phyloP scores from a whole-genome alignment of 2,797 vertebrate species.

The Sebastes miniatus region DNA sequence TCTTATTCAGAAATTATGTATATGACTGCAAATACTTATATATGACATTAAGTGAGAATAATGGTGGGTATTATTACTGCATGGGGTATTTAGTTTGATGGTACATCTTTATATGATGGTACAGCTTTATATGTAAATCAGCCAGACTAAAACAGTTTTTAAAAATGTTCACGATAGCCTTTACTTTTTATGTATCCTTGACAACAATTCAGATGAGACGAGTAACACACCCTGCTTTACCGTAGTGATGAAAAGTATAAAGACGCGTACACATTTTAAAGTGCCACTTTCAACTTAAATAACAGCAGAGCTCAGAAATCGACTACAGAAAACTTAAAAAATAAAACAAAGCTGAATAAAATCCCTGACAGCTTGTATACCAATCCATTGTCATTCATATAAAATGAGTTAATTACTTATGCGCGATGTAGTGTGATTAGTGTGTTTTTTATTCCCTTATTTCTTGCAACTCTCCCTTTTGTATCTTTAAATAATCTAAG shows the following conservation, averaged over 20 bases:
- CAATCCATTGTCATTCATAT: not conserved
- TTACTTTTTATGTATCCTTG: not conserved
- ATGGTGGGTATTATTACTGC: not conserved
- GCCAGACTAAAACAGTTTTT: no score
- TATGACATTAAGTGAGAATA: not conserved
- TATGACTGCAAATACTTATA: not conserved
- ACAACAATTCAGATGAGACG: not conserved
- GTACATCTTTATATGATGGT: not conserved
- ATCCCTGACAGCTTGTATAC: slow-evolving; percentile 3
- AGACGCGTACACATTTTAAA: not conserved
- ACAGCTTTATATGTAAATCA: no score
- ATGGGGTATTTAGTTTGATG: not conserved
- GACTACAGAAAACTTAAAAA: not conserved
- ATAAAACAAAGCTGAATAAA: slow-evolving; percentile 1
- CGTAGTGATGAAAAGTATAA: not conserved
- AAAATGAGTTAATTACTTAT: not conserved
- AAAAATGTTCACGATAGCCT: not conserved
- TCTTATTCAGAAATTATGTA: not conserved
- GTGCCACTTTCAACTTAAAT: not conserved
- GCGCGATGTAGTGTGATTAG: no score
- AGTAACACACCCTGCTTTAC: not conserved
- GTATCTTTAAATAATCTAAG: not conserved
- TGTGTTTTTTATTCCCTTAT: not conserved
- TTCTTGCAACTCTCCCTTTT: not conserved
- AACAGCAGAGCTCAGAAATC: not conserved